Percentiles rank a stretch among this genome's conserved stretches.
These are phyloP conservation scores for Lacerta viridis DNA, from an alignment of 2,797 vertebrate species.

Conservation along the genomic window DNA sequence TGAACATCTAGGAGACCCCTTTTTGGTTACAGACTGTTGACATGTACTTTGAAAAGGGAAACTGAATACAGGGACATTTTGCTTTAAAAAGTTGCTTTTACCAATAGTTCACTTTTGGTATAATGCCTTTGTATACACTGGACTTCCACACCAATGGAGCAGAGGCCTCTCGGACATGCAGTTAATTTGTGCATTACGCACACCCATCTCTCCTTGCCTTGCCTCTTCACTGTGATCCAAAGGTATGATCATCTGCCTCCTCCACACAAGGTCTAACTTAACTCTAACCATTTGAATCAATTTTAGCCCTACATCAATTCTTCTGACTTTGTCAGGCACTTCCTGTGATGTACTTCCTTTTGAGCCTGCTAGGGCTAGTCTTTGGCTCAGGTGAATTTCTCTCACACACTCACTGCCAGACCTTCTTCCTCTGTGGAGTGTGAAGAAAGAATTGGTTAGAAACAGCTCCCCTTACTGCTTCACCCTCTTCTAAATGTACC, in stretches of 20 bases:
- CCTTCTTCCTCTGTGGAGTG: not conserved
- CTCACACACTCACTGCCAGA: not conserved
- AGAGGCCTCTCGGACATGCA: not conserved
- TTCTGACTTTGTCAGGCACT: not conserved
- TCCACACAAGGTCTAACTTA: not conserved
- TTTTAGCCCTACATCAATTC: not conserved
- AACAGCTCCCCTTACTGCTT: not conserved
- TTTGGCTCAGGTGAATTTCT: not conserved
- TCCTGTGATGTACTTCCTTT: not conserved
- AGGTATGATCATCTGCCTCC: not conserved
- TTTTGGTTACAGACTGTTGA: not conserved
- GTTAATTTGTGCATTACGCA: not conserved
- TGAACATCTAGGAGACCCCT: not conserved
- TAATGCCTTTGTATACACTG: not conserved
- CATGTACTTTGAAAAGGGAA: slow-evolving; percentile 32
- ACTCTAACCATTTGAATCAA: not conserved
- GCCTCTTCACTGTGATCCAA: not conserved
- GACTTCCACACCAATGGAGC: not conserved
- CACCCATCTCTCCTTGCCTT: not conserved
- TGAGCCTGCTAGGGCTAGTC: not conserved
- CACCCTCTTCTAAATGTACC: not conserved
- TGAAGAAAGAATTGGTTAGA: not conserved
- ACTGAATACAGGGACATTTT: not conserved
- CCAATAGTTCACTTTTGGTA: not conserved
- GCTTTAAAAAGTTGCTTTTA: slow-evolving; percentile 45